A percentile compares a stretch with the other conserved stretches of the same genome.
These are phyloP conservation scores for Alca torda DNA, from an alignment of 2,797 vertebrate genomes.

Conservation along the genomic window DNA sequence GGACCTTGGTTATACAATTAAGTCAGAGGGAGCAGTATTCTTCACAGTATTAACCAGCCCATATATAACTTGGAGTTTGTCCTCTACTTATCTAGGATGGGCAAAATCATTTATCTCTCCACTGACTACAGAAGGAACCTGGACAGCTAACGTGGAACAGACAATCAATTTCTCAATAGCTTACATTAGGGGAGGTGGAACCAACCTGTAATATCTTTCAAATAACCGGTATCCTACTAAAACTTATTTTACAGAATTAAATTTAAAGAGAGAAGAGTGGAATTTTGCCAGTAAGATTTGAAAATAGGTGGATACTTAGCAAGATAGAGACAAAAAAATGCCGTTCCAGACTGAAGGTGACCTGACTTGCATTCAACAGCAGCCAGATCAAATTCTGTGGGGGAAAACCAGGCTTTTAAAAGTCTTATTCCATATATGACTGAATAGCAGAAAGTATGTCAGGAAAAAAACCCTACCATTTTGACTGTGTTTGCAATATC, in stretches of 20 bases:
- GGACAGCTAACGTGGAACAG: neutral
- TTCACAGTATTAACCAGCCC: neutral
- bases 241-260: neutral
- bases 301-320: neutral
- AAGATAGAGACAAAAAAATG: neutral
- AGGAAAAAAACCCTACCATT: neutral
- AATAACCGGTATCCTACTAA: neutral
- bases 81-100: neutral
- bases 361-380: neutral
- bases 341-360: neutral
- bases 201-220: neutral
- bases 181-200: neutral
- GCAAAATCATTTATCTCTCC: neutral
- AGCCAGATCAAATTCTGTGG: neutral
- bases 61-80: neutral
- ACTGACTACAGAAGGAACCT: neutral
- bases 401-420: neutral
- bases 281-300: neutral
- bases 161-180: neutral
- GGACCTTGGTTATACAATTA: neutral
- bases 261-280: neutral
- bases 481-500: neutral
- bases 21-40: neutral
- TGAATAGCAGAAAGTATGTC: neutral
- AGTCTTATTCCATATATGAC: neutral